Base-by-base conservation (phyloP, 2,888 invertebrate genomes). In the Deroplatys truncata region DNA sequence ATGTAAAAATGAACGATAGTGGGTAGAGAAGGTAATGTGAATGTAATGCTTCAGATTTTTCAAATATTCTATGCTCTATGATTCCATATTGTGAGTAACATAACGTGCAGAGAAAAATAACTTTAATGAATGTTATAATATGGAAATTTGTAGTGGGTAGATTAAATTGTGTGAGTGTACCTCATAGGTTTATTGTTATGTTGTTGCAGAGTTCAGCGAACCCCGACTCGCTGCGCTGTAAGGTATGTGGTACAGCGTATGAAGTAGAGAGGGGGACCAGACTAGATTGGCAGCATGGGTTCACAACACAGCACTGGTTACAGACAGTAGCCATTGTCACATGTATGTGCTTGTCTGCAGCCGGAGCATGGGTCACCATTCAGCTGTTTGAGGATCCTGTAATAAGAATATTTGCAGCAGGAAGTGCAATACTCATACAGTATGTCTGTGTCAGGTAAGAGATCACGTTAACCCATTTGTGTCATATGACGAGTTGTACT, bases 191-290 rank as follows among this genome's bases (percentile, higher is more conserved):
- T n/a, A n/a, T 8, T 35, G 7, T 35, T 35, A 8, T 35, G 5
- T 28, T 93, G 72, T 91, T 92, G 89, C 93, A 96, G 96, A 96
- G 96, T 92, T 96, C 96, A 16, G 94, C 96, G 15, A 96, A 95
- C 91, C 95, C 96, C 10, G 96, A 96, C 91, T 95, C 95, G 83
- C 93, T 97, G 56, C 95, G 96, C 89, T 98, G 98, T 94, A 97
- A 98, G 93, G 98, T 98, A 1, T 98, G 98, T 94, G 96, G 97
- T 91, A 96, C 96, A 86, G 96, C 96, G 2, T 98, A 98, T 93
- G 96, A 97, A 92, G 91, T 92, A 85, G 92, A 92, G 90, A 90
- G 91, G 28, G 91, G 92, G n/a, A 90, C 91, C 28, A 91, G 91
- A 92, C 95, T 97, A 93, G 97, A 97, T 91, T 97, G 97, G 97